Base-by-base conservation (phyloP, 1,140 invertebrate species). In the Drosophila murphyi region DNA sequence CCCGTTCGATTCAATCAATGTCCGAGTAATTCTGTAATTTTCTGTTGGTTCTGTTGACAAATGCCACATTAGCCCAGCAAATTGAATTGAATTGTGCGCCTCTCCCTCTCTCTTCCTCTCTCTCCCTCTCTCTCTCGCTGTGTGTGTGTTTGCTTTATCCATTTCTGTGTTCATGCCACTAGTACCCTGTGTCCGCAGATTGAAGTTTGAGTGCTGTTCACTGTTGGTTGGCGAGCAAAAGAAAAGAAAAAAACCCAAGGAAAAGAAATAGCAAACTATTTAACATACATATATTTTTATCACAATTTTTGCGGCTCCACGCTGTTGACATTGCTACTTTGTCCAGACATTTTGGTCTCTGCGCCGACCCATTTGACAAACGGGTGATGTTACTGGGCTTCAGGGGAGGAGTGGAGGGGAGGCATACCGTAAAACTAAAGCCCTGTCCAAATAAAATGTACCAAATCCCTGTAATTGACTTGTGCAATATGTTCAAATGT, bases 11-110 rank as follows among this genome's bases (percentile, higher is more conserved):
- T 88, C 83, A 88, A 88, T 88, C 83, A 88, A 88, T 88, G 83
- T 83, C 83, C 83, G 73, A 88, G 83, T 88, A 88, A 88, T 88
- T 88, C 83, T 80, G 83, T 88, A 88, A 88, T 88, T 88, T 88
- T 82, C 82, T 87, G 76, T 87, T 76, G 68, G 74, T 70, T 87
- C 76, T 77, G 83, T 88, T 88, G 80, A 88, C 83, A 88, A 88
- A 88, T 88, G 87, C 85, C 83, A 88, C 83, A 88, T 88, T 88
- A 88, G 83, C 76, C 85, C 73, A 78, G 83, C 80, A 88, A 88
- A 88, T 88, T 88, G 83, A 88, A 88, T 88, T 88, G 80, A 80
- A 87, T 87, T 78, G 61, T 74, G 79, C 51, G 71, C 64, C 48
- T 61, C 31, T 5, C 45, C 28, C 20, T 45, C 20, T 20, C 20